Conservation (phyloP, 1,140 invertebrate species). For the Euura saliciscinereae region DNA sequence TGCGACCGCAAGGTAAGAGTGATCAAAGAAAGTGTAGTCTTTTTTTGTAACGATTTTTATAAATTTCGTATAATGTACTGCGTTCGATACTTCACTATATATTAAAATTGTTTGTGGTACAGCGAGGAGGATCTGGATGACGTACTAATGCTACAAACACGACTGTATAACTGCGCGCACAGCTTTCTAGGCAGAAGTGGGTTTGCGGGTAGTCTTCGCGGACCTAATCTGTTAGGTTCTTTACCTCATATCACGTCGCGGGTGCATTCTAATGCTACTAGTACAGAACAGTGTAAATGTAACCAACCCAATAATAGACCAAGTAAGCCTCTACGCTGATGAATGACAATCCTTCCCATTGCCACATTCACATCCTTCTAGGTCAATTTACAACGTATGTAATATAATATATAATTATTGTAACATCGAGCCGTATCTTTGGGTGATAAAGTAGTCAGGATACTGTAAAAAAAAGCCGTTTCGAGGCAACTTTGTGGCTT, state of each 20-base stretch:
- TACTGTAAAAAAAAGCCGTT: background rate
- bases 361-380: constrained; percentile 4
- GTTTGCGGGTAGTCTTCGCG: constrained; percentile 51
- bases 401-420: background rate
- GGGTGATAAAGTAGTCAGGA: background rate
- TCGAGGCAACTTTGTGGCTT: background rate
- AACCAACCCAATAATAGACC: constrained; percentile 44
- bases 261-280: constrained; percentile 51
- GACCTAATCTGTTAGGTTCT: constrained; percentile 55
- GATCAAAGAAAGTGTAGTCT: background rate
- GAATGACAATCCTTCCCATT: constrained; percentile 28
- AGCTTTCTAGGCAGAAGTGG: constrained; percentile 66
- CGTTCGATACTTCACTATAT: background rate
- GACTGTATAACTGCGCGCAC: constrained; percentile 69
- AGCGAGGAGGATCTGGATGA: constrained; percentile 72
- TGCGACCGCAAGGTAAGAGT: constrained; percentile 52
- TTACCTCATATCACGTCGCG: constrained; percentile 57
- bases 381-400: background rate
- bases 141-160: constrained; percentile 68
- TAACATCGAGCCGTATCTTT: background rate
- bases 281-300: constrained; percentile 54
- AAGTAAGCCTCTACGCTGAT: constrained; percentile 46
- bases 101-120: constrained; percentile 27
- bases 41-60: constrained; percentile 15
- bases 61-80: background rate